Conservation (phyloP, 2,797 vertebrate genomes). For the Tokudaia tokunoshimensis region DNA sequence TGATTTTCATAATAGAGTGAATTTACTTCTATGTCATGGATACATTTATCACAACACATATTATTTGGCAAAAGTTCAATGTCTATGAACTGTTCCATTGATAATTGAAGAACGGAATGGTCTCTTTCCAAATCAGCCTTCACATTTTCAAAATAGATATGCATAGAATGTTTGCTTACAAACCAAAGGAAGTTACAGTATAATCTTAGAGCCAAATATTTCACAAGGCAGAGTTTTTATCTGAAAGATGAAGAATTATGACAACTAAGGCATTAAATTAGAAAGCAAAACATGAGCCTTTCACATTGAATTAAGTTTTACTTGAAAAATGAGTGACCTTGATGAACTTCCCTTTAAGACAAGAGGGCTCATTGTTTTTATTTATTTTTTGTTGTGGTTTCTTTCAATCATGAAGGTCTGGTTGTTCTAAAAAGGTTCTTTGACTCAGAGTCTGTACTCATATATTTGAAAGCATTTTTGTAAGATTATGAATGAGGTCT, state of each 20-base stretch:
- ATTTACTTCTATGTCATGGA: background rate
- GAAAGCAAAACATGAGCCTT: slow-evolving; percentile 53
- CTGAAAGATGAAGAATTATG: background rate
- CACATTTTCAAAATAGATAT: slow-evolving; percentile 55
- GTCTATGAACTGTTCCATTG: background rate
- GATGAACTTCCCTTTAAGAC: slow-evolving; percentile 50
- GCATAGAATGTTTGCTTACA: background rate
- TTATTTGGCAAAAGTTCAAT: background rate
- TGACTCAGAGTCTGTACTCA: background rate
- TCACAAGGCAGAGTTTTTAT: slow-evolving; percentile 40
- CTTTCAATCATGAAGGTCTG: slow-evolving; percentile 22
- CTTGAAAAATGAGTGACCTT: slow-evolving; percentile 38
- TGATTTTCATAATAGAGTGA: slow-evolving; percentile 11
- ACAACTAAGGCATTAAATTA: slow-evolving; percentile 49
- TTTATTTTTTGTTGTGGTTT: background rate
- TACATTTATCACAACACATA: background rate
- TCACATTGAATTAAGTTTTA: slow-evolving; percentile 60
- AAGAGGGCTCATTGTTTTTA: background rate
- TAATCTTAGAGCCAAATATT: slow-evolving; percentile 34
- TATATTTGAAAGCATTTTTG: slow-evolving; percentile 39
- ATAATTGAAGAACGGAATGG: background rate
- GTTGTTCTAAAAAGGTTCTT: slow-evolving; percentile 36
- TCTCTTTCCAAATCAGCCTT: slow-evolving; percentile 50
- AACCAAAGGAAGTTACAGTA: slow-evolving; percentile 1
- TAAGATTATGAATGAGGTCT: slow-evolving; percentile 46